Base-by-base conservation (phyloP, 2,797 vertebrate species). In the Peromyscus melanophrys region DNA sequence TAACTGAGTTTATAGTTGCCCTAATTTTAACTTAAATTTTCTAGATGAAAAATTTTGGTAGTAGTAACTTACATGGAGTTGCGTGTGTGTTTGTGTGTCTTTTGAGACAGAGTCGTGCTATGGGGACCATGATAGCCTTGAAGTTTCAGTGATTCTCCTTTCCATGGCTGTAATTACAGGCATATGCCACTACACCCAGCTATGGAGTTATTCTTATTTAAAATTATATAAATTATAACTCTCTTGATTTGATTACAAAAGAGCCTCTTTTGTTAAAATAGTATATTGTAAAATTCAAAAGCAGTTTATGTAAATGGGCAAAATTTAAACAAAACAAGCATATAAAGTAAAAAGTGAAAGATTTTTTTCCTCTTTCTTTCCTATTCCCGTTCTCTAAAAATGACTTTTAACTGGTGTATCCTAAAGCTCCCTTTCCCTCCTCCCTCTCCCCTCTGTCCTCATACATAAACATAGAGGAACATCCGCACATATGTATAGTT, bases 211-310 rank as follows among this genome's bases (percentile, higher is more conserved):
- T 87, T 83, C 81, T 94, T 95, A 92, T 85, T 96, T 90, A 78
- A 78, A 83, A 90, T 89, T 76, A 90, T 52, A 86, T 89, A 88
- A 94, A 90, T 92, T 84, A 89, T 57, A 94, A 90, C 55, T 69
- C 27, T 46, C 19, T 52, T 91, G 83, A 93, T 94, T 37, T 94
- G 69, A 90, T 96, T 84, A 91, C 17, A 52, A 92, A 97, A 96
- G 61, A 94, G 55, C 55, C 69, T 87, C 31, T 94, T 90, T 97
- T 91, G 85, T 86, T 94, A 80, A 95, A 95, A 89, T 88, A 52
- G 76, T 94, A 95, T 75, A 81, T 55, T 78, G 43, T 94, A 96
- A 97, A 87, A 81, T 96, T 92, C 61, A 96, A 85, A 98, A 95
- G 57, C 81, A 92, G 13, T 46, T 84, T 29, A 87, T 96, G 84